Conservation (phyloP, 92 coral and sea anemone species). For the Bergia sp. region DNA sequence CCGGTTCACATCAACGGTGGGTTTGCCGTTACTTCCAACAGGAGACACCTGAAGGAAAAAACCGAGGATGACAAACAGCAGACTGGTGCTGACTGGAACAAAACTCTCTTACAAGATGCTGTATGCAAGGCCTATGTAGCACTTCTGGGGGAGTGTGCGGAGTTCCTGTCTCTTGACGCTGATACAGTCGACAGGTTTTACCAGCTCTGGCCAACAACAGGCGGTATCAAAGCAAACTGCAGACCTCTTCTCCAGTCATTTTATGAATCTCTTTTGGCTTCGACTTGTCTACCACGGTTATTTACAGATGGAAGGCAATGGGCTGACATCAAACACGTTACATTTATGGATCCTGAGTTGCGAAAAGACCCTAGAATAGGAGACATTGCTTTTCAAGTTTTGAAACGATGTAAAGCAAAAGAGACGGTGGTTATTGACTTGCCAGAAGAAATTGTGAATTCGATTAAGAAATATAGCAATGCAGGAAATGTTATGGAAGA, state of each 20-base stretch:
- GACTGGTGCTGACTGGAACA: constrained; percentile 70
- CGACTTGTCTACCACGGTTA: constrained; percentile 25
- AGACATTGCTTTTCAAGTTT: constrained; percentile 29
- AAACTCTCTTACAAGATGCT: constrained; percentile 53
- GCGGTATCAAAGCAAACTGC: constrained; percentile 19
- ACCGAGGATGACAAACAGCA: constrained; percentile 74
- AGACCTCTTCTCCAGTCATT: constrained; percentile 48
- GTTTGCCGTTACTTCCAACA: constrained; percentile 77
- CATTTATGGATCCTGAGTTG: constrained; percentile 63
- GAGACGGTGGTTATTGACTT: constrained; percentile 32
- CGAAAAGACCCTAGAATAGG: constrained; percentile 13
- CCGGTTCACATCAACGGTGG: constrained; percentile 77
- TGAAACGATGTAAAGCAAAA: constrained; percentile 7
- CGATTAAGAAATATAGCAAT: background rate
- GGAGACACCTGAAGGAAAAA: constrained; percentile 70
- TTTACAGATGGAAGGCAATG: constrained; percentile 75
- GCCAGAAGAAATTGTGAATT: constrained; percentile 26
- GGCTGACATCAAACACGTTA: constrained; percentile 52
- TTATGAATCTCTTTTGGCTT: constrained; percentile 42
- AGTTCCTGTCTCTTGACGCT: constrained; percentile 26
- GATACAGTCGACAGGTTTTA: constrained; percentile 38
- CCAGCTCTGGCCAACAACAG: constrained; percentile 62
- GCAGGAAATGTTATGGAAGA: constrained; percentile 13
- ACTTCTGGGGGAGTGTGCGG: constrained; percentile 58
- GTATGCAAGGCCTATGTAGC: constrained; percentile 65